A percentile compares a stretch with the other conserved stretches of the same genome.
Conservation (phyloP, 2,797 vertebrate genomes). For the Macropus fuliginosus region DNA sequence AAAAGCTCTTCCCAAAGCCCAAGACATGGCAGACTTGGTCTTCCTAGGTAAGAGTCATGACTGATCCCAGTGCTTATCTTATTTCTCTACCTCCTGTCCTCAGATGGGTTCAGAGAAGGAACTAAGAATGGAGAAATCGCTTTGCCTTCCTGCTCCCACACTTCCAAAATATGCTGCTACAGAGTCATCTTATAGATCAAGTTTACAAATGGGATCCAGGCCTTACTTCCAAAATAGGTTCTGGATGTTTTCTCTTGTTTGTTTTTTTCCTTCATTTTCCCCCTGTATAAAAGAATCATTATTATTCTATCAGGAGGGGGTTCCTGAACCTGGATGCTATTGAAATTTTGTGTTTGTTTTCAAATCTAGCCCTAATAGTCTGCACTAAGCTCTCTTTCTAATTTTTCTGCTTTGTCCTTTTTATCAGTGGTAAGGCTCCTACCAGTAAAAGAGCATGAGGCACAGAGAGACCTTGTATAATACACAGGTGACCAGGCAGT, state of each 20-base stretch:
- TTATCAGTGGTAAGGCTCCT: background rate
- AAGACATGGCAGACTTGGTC: background rate
- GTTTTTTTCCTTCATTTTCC: background rate
- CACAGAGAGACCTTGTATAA: background rate
- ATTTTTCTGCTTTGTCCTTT: background rate
- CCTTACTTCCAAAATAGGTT: background rate
- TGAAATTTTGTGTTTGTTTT: slow-evolving; percentile 3
- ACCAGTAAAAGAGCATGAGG: background rate
- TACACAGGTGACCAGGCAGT: background rate
- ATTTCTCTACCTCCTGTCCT: background rate
- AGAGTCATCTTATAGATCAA: background rate
- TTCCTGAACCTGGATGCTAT: background rate
- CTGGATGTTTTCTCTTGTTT: background rate
- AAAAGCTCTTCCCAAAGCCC: background rate
- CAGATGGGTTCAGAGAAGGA: background rate
- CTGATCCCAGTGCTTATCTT: background rate
- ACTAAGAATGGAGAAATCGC: background rate
- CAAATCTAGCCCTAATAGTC: background rate
- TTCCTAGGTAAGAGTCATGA: background rate
- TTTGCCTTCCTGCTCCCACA: background rate
- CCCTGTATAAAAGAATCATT: slow-evolving; percentile 7
- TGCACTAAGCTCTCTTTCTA: background rate
- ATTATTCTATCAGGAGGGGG: background rate
- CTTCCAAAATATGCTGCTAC: background rate
- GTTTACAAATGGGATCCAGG: background rate